Conservation (phyloP, 2,888 invertebrate genomes). For the Exephanes ischioxanthus region DNA sequence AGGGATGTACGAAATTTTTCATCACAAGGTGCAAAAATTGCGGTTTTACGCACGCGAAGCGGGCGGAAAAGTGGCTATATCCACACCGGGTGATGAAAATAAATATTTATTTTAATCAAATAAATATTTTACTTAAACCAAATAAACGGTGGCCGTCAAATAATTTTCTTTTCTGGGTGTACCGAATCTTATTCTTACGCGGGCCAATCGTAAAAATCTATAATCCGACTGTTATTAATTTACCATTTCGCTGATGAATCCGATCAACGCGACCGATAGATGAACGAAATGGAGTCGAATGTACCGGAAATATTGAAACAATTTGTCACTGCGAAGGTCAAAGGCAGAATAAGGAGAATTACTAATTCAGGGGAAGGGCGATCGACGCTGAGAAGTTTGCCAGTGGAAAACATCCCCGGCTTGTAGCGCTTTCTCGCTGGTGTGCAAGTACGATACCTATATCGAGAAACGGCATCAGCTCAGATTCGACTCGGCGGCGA, state of each 20-base stretch:
- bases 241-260: not conserved
- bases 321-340: constrained; percentile 33
- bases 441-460: constrained; percentile 28
- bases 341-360: constrained; percentile 14
- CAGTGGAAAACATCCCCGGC: constrained; percentile 45
- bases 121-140: too few relatives aligned
- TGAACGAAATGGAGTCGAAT: constrained; percentile 15
- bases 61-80: too few relatives aligned
- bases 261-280: not conserved
- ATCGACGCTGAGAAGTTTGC: constrained; percentile 33
- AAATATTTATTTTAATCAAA: too few relatives aligned
- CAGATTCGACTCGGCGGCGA: constrained; percentile 56
- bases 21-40: too few relatives aligned
- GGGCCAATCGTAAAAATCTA: not conserved
- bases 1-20: too few relatives aligned
- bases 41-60: too few relatives aligned
- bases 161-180: not conserved
- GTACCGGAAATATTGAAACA: constrained; percentile 37
- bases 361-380: constrained; percentile 46
- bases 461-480: constrained; percentile 50
- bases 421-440: constrained; percentile 22
- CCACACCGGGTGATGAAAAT: too few relatives aligned
- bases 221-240: not conserved
- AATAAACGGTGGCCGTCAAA: too few relatives aligned
- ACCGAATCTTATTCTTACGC: not conserved